Evolutionary conservation across 1,140 invertebrate genomes (phyloP), one percentile per base, ranked within the genome.

Genomic region (Achroia grisella): DNA sequence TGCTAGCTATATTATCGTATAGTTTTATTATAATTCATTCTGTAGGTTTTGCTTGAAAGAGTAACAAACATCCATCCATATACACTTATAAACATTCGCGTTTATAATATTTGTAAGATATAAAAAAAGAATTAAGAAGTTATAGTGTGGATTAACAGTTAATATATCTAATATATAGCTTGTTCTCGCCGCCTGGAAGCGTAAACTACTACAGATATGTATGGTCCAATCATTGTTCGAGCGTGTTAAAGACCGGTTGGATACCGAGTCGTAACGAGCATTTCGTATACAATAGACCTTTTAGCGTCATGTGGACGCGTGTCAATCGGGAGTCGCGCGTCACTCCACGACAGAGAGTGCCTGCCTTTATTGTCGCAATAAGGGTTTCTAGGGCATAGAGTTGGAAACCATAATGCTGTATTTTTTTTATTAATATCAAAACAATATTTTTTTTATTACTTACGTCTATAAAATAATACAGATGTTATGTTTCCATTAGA

Each of bases 221-320:
- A 79, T 78, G 67, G 62, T 78, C 71, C 75, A 68, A 81, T 83
- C 75, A 83, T 74, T 80, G 79, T 83, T 67, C 48, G 42, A 63
- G 58, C 71, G 79, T 83, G 79, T 81, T 83, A 79, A 83, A 77
- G 76, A 81, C 77, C 73, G 79, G 76, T 80, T 61, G 67, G 66
- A 46, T 23, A 10, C 35, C 53, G 56, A 56, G 61, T 62, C 58
- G 75, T 84, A 81, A 84, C 80, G 77, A 81, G 74, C 69, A 49
- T 69, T 72, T 70, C 71, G 80, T 79, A 84, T 84, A 84, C 79
- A 84, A 84, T 84, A 81, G 80, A 81, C 80, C 80, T 81, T 79
- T 84, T 84, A 84, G 72, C 71, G 80, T 84, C 77, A 76, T 66
- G 62, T 65, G 68, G 65, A 71, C 71, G 70, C 54, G 61, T 67